Evolutionary conservation across 2,888 invertebrate species (phyloP), one percentile per base, ranked within the genome.

Genomic region (Callyntrura guangdongensis): DNA sequence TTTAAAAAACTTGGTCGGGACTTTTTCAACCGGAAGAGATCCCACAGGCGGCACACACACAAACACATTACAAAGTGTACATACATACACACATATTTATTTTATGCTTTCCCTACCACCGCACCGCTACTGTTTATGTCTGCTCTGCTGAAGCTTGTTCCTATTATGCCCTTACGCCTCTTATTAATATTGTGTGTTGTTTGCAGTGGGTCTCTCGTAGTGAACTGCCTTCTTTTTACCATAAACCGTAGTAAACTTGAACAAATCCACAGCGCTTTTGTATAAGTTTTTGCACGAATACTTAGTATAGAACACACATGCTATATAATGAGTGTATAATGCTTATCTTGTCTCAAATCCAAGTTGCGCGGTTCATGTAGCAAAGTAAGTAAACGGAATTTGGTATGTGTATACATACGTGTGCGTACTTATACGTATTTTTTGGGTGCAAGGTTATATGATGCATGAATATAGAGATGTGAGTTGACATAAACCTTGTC

Each of bases 21-120:
- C 79, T 90, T 84, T 72, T 61, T 84, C 77, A 89, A 90, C 86
- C 90, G 90, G 90, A 90, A 86, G 74, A 90, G 61, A 86, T 86
- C 81, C 86, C 82, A 90, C 86, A 82, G 86, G 86, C 86, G 64
- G 74, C 22, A 77, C 74, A 49, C 74, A 49, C 74, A 74, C 53
- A 49, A n/a, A 47, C 45, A 84, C 69, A 84, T n/a, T n/a, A n/a
- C n/a, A n/a, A n/a, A n/a, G n/a, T n/a, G n/a, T n/a, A n/a, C n/a
- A n/a, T n/a, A n/a, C n/a, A n/a, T n/a, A n/a, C n/a, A 74, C 47
- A 20, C 20, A 74, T 74, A 74, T 74, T 77, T 77, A 27, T 53
- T 22, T 53, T 53, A 77, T 25, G 25, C 53, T 77, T 77, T 77
- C 25, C 53, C 77, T 56, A 77, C 20, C 11, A 49, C 49, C 5